Evolutionary conservation across 2,797 vertebrate genomes (phyloP), one percentile per base, ranked within the genome.

Genomic region (Peromyscus nudipes): DNA sequence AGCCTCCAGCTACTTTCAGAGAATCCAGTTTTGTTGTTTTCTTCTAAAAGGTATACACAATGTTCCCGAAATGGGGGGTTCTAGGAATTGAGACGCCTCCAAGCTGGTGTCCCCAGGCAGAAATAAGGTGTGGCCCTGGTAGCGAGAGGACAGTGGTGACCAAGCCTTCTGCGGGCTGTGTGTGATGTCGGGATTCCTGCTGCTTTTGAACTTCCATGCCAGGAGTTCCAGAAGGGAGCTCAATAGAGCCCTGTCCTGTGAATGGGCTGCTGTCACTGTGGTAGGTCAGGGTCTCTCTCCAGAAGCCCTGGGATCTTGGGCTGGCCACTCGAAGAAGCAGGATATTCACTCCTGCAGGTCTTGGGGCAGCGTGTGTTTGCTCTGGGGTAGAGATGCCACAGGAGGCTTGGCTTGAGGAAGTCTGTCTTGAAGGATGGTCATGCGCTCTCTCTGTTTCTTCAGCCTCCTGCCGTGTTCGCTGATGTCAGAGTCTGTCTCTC

Each of bases 11-110:
- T 57, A 7, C 31, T 60, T 91, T 75, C 79, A 62, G 3, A 73
- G 91, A 80, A 37, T 75, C 62, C 19, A 1, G 57, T 76, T 85
- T 79, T 55, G 62, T 73, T 52, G n/a, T 90, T 89, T 96, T 69
- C 60, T 88, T 92, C 29, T 57, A 0, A 88, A 95, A 89, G 43
- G 62, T n/a, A 5, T 37, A 12, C 0, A 29, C 55, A 16, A 1
- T 13, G 1, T 40, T 64, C 29, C 52, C 4, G 5, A 83, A 89
- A 55, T 57, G n/a, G 37, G 21, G 40, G 79, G 3, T 34, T 17
- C 55, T 46, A 2, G n/a, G 40, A 37, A 17, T 0, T 37, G 34
- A 34, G 40, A 37, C 14, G 52, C 46, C 7, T 16, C 60, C 57
- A 11, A 8, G 43, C 64, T 52, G 57, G 29, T 57, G 67, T 34